These are phyloP conservation scores for Menidia beryllina DNA, from an alignment of 2,113 vertebrate genomes.

Conservation along the genomic window DNA sequence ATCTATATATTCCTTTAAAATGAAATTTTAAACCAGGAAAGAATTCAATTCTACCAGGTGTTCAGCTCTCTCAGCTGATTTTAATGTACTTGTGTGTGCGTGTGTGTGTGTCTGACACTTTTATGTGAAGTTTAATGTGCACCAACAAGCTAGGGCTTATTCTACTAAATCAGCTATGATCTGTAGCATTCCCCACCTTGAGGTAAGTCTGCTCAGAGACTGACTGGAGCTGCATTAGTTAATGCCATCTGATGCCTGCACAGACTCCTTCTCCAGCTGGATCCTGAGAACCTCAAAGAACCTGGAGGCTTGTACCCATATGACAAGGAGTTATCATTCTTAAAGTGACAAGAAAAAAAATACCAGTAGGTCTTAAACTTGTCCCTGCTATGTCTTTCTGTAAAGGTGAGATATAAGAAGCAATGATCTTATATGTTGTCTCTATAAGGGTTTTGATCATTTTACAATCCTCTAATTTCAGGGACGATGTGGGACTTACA, in stretches of 20 bases:
- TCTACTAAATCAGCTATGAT: conserved; percentile 39
- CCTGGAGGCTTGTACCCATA: not conserved
- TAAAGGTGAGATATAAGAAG: not conserved
- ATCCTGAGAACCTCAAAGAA: not conserved
- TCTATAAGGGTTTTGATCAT: not conserved
- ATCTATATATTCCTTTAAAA: not conserved
- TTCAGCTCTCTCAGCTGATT: conserved; percentile 6
- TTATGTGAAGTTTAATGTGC: conserved; percentile 53
- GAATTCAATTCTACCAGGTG: not conserved
- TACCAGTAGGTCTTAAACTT: too few relatives aligned
- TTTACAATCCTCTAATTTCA: conserved; percentile 23
- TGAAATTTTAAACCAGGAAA: conserved; percentile 2
- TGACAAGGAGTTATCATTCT: too few relatives aligned
- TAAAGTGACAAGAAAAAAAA: conserved; percentile 2
- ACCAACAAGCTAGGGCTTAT: conserved; percentile 73
- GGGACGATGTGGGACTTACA: conserved; percentile 31
- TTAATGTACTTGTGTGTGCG: conserved; percentile 14
- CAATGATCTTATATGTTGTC: too few relatives aligned
- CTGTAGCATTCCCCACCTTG: conserved; percentile 43
- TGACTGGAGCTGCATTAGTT: conserved; percentile 18
- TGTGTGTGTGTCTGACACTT: conserved; percentile 33
- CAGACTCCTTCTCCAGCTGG: conserved; percentile 2
- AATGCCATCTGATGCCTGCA: conserved; percentile 19
- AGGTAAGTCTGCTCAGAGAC: conserved; percentile 30
- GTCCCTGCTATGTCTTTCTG: not conserved